Percentiles rank a stretch among this genome's conserved stretches.
These are phyloP conservation scores for Phenganax marumi DNA, from an alignment of 92 coral and sea anemone species.

Conservation along the genomic window DNA sequence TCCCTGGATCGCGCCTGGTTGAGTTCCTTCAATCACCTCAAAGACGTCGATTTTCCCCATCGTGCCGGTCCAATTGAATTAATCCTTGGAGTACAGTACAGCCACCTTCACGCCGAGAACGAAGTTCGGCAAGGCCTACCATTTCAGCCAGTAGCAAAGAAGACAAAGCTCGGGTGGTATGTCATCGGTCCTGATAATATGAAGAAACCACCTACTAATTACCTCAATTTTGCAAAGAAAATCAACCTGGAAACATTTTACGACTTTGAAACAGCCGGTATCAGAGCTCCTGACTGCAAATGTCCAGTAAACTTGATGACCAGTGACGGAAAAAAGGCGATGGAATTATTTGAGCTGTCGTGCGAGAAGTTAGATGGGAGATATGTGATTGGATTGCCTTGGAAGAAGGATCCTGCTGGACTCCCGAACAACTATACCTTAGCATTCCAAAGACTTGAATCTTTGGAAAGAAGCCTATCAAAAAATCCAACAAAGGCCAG, in stretches of 20 bases:
- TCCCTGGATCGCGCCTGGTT: constrained; percentile 36
- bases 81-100: too few relatives aligned
- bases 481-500: constrained; percentile 30
- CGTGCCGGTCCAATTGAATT: too few relatives aligned
- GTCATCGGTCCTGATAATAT: constrained; percentile 26
- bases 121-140: constrained; percentile 37
- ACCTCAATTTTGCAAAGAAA: constrained; percentile 10
- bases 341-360: constrained; percentile 33
- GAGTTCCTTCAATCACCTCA: constrained; percentile 15
- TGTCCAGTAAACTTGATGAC: constrained; percentile 2
- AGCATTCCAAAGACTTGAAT: too few relatives aligned
- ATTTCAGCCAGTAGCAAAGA: too few relatives aligned
- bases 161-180: constrained; percentile 34
- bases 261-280: constrained; percentile 18
- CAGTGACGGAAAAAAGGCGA: constrained; percentile 13
- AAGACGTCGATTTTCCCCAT: constrained; percentile 38
- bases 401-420: neutral
- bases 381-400: constrained; percentile 4
- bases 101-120: constrained; percentile 46
- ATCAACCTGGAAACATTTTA: constrained; percentile 4
- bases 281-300: constrained; percentile 17
- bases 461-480: constrained; percentile 2
- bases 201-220: constrained; percentile 1
- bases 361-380: constrained; percentile 1
- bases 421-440: too few relatives aligned